These are phyloP conservation scores for Phylloscopus trochiloides DNA, from an alignment of 2,113 vertebrate genomes.

Conservation along the genomic window DNA sequence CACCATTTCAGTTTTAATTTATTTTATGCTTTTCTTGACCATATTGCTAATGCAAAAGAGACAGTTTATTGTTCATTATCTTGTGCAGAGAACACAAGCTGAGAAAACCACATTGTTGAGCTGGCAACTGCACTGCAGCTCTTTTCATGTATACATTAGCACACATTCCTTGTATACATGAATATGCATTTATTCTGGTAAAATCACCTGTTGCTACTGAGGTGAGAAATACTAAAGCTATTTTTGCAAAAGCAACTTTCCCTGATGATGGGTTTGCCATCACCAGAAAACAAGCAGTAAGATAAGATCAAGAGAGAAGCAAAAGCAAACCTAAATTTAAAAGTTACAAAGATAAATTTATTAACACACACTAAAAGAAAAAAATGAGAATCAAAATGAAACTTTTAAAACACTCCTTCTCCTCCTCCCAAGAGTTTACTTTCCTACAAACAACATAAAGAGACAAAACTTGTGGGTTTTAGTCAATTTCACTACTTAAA, in stretches of 20 bases:
- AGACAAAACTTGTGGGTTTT: no score
- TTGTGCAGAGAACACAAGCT: not conserved
- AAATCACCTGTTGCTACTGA: not conserved
- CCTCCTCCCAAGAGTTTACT: no score
- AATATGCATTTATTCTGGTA: not conserved
- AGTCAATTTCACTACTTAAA: no score
- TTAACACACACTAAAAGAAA: no score
- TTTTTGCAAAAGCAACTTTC: not conserved
- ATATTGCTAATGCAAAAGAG: not conserved
- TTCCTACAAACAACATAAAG: no score
- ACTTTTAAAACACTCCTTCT: no score
- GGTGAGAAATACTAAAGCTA: not conserved
- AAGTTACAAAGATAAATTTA: no score
- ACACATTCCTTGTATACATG: not conserved
- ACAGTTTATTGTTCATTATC: slow-evolving; percentile 43
- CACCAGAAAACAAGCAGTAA: not conserved
- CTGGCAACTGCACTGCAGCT: not conserved
- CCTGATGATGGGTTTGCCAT: not conserved
- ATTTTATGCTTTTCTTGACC: slow-evolving; percentile 16
- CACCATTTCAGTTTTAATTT: not conserved
- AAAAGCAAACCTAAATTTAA: no score
- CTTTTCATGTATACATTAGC: not conserved
- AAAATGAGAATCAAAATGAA: no score
- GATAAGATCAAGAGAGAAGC: no score
- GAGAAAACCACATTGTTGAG: not conserved